phyloP scores from a whole-genome alignment of 1,140 invertebrate genomes.

The Oreohelix idahoensis region DNA sequence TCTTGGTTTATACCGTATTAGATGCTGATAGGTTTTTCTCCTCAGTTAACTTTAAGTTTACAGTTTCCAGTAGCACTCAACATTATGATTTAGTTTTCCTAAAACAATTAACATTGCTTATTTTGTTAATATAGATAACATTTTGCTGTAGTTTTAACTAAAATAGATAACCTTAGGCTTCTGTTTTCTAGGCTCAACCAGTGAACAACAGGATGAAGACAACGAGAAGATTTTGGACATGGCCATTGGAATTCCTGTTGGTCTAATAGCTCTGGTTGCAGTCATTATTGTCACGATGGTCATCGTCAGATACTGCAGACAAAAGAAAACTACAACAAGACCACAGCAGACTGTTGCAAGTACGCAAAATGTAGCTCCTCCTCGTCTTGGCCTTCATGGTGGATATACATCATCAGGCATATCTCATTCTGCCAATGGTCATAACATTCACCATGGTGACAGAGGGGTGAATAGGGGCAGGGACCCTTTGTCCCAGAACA shows the following conservation, averaged over 20 bases:
- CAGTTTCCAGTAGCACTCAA: too few species aligned
- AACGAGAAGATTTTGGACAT: not conserved
- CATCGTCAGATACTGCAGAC: not conserved
- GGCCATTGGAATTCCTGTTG: not conserved
- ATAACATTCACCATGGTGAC: not conserved
- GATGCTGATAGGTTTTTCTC: too few species aligned
- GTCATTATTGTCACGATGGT: not conserved
- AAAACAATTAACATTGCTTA: too few species aligned
- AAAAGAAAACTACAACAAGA: not conserved
- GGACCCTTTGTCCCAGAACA: not conserved
- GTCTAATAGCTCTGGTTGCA: not conserved
- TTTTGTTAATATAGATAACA: not conserved
- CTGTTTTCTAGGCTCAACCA: not conserved
- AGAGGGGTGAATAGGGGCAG: not conserved
- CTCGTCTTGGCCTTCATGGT: not conserved
- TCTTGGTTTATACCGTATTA: too few species aligned
- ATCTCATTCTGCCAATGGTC: not conserved
- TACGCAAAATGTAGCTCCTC: not conserved
- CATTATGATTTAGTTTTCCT: too few species aligned
- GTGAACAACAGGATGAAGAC: not conserved
- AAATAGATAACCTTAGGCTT: too few species aligned
- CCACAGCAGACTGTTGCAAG: not conserved
- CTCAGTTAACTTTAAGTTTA: too few species aligned
- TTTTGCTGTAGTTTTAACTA: too few species aligned
- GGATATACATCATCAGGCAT: not conserved